Conservation (phyloP, 2,797 vertebrate species). For the Moxostoma hubbsi region DNA sequence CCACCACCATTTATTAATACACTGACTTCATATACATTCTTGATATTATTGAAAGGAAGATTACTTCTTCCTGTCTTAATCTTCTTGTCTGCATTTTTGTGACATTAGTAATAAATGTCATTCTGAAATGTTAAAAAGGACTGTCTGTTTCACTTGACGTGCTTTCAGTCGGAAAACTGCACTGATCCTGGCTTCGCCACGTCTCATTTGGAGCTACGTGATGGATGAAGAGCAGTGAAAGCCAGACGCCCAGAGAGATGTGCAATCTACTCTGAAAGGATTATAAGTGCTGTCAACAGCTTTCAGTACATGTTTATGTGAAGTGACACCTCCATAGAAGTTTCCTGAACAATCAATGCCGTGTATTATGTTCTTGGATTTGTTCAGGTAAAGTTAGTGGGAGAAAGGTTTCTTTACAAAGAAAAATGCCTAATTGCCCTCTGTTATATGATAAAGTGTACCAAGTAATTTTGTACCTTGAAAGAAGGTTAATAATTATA, state of each 20-base stretch:
- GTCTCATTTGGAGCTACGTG: conserved; percentile 74
- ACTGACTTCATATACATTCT: background rate
- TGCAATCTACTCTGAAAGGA: conserved; percentile 67
- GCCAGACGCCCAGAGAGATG: conserved; percentile 58
- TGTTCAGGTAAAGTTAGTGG: background rate
- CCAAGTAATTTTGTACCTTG: background rate
- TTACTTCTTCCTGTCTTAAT: background rate
- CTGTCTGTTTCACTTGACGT: conserved; percentile 62
- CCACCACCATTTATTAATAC: background rate
- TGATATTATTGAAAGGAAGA: background rate
- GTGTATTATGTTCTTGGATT: background rate
- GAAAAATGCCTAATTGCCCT: background rate
- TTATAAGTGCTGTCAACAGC: conserved; percentile 64
- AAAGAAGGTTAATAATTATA: background rate
- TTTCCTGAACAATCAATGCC: background rate
- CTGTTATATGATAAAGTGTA: background rate
- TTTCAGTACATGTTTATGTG: conserved; percentile 1
- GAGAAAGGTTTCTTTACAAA: background rate
- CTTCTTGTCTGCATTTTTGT: background rate
- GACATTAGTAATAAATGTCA: conserved; percentile 38
- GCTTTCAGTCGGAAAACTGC: conserved; percentile 58
- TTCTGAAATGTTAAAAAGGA: conserved; percentile 50
- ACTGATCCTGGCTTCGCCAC: conserved; percentile 71
- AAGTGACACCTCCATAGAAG: background rate
- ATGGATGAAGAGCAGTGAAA: conserved; percentile 59